These are phyloP conservation scores for Gortyna flavago DNA, from an alignment of 2,888 invertebrate species.

Conservation along the genomic window DNA sequence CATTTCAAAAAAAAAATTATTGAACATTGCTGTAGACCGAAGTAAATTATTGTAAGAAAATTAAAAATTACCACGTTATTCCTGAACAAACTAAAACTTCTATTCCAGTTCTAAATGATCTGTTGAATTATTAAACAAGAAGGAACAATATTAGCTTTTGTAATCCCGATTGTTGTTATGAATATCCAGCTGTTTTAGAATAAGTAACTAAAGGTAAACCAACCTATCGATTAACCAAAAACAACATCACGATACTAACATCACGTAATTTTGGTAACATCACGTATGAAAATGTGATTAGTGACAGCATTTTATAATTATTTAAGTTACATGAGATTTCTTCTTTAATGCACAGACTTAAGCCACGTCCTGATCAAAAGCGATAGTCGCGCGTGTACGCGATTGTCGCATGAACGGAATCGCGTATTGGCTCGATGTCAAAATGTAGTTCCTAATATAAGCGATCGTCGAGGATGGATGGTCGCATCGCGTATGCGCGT, in stretches of 20 bases:
- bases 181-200: background rate
- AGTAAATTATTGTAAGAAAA: conserved; percentile 12
- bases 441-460: background rate
- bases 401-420: no score
- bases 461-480: background rate
- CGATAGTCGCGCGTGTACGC: no score
- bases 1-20: conserved; percentile 12
- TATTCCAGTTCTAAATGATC: background rate
- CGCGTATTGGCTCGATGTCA: background rate
- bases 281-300: background rate
- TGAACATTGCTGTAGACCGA: background rate
- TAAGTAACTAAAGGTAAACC: background rate
- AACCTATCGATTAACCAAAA: background rate
- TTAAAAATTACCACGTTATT: background rate
- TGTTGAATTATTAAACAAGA: background rate
- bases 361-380: no score
- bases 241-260: background rate
- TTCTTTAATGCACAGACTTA: background rate
- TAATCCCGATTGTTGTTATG: background rate
- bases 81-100: background rate
- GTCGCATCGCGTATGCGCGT: background rate
- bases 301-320: background rate
- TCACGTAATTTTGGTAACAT: background rate
- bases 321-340: background rate
- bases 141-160: background rate